phyloP scores from a whole-genome alignment of 1,140 invertebrate genomes.

The Paraescarpia echinospica region DNA sequence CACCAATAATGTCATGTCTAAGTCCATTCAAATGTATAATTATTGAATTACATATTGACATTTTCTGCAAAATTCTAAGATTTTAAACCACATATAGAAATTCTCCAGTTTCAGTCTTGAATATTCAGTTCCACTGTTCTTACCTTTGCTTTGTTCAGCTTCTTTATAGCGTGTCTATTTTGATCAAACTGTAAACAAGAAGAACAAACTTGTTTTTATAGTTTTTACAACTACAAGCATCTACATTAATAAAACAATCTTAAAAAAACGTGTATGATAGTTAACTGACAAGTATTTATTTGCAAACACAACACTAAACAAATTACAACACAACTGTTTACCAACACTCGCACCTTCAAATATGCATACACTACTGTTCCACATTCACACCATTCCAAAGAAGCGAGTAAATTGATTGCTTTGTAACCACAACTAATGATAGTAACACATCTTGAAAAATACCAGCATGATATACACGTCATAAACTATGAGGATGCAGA shows the following conservation, averaged over 20 bases:
- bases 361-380: no score
- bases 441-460: neutral
- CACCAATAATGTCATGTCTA: neutral
- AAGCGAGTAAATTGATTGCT: neutral
- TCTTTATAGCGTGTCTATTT: neutral
- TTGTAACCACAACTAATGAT: neutral
- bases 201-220: neutral
- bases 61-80: no score
- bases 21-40: neutral
- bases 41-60: neutral
- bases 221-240: neutral
- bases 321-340: no score
- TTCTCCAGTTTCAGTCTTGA: no score
- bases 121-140: neutral
- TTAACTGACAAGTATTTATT: neutral
- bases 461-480: no score
- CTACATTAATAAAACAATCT: neutral
- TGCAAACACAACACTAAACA: no score
- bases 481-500: no score
- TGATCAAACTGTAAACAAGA: neutral
- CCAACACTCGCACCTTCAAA: neutral
- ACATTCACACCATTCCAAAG: neutral
- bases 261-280: neutral
- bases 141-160: neutral
- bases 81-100: no score